Conservation (phyloP, 92 coral and sea anemone species). For the Meandrina meandrites region DNA sequence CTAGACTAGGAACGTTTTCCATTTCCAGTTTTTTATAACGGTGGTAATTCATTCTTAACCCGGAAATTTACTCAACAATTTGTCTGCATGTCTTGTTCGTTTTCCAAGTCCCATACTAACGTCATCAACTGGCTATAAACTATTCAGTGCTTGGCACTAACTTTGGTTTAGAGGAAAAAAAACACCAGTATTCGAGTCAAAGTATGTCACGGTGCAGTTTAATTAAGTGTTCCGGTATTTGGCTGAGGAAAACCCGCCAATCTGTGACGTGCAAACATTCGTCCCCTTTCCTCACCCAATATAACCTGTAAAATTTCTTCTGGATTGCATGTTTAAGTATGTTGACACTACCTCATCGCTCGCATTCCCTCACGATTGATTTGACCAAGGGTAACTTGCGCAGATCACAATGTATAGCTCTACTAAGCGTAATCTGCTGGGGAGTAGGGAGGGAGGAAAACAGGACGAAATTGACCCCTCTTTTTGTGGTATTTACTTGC, state of each 20-base stretch:
- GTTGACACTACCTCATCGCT: background rate
- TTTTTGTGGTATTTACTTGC: background rate
- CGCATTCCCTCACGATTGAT: conserved; percentile 12
- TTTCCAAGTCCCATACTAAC: background rate
- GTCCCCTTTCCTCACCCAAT: too few relatives aligned
- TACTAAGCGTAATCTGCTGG: background rate
- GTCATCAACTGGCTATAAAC: background rate
- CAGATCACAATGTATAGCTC: background rate
- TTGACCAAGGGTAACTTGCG: background rate
- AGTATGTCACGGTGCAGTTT: background rate
- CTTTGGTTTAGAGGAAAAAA: background rate
- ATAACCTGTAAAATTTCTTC: background rate
- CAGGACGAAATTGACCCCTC: background rate
- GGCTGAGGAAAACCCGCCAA: background rate
- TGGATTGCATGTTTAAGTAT: background rate
- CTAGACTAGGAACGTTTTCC: background rate
- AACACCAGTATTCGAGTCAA: background rate
- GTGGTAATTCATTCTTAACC: background rate
- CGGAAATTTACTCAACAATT: background rate
- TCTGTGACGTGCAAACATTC: background rate
- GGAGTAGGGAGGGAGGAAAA: background rate
- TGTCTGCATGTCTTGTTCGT: background rate
- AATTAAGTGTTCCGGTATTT: background rate
- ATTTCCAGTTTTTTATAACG: background rate
- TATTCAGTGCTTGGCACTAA: conserved; percentile 3